Evolutionary conservation across 2,888 invertebrate species (phyloP), one percentile per base, ranked within the genome.

Genomic region (Glaucopsyche alexis): DNA sequence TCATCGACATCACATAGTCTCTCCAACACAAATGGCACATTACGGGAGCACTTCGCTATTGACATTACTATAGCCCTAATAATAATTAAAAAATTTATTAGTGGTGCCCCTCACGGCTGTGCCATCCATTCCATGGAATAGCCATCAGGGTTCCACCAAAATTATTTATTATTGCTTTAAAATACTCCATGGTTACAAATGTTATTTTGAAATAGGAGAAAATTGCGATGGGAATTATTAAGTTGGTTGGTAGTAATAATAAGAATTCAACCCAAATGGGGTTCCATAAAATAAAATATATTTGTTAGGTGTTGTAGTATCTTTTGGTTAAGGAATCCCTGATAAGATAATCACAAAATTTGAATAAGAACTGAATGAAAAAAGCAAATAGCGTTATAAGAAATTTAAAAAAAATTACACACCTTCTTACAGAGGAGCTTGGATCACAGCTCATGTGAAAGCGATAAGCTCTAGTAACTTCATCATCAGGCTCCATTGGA

Each of bases 1-100:
- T 96, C 96, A 81, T 96, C 96, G 0, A 96, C 94, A 86, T 98
- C 98, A 80, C 95, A 94, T 0, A 96, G 94, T 2, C 97, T 94
- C 75, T 95, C 94, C 70, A 98, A 81, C 47, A 97, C 95, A 76
- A 94, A 94, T 0, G 94, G 94, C 2, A 98, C 93, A 4, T 97
- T 96, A 65, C 94, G 93, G 64, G 94, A 94, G 78, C 95, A 96
- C 42, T 96, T 94, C 0, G 96, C 97, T 85, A 98, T 95, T 69
- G 95, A 94, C 80, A 95, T 94, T 55, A 98, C 93, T 75, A 96
- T 95, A 0, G 96, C 95, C 80, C 94, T 94, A 79, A 90, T 75
- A 82, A 75, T 8, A 8, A 42, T 42, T 6, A 7, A 75, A 50
- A 71, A 72, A 42, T n/a, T 2, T 38, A n/a, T 19, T 45, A 38